Conservation (phyloP, 2,113 vertebrate genomes). For the Otus sunia region DNA sequence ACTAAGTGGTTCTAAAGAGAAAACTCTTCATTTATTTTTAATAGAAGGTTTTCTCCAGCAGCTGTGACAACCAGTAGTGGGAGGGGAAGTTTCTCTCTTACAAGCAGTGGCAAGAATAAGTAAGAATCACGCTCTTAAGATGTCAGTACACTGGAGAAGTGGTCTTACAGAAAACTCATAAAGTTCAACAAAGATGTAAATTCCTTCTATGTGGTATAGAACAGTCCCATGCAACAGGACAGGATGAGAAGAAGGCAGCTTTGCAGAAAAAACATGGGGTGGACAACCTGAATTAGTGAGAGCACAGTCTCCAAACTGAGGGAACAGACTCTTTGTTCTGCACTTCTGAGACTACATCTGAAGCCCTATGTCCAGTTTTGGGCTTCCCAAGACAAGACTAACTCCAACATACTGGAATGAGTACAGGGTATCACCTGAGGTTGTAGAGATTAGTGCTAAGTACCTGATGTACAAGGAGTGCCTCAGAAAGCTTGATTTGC, state of each 20-base stretch:
- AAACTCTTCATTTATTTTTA: not conserved
- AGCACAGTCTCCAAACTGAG: not conserved
- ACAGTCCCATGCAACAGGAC: not conserved
- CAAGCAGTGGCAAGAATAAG: not conserved
- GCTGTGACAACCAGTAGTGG: not conserved
- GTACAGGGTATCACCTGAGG: not conserved
- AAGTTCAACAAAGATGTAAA: not conserved
- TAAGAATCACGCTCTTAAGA: not conserved
- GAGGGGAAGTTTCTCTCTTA: not conserved
- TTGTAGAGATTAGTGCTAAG: not conserved
- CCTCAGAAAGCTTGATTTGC: not conserved
- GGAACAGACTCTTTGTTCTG: not conserved
- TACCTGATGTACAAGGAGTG: not conserved
- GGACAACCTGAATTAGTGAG: not conserved
- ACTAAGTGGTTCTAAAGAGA: not conserved
- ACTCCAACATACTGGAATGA: not conserved
- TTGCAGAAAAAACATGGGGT: not conserved
- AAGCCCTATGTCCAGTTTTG: not conserved
- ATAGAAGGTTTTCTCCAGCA: not conserved
- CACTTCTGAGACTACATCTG: not conserved
- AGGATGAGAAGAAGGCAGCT: not conserved
- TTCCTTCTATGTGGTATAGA: not conserved
- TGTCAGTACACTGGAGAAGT: not conserved
- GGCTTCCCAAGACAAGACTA: not conserved
- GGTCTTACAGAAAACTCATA: not conserved